Evolutionary conservation across 1,140 invertebrate species (phyloP), one percentile per base, ranked within the genome.

Genomic region (Gonioctena quinquepunctata): DNA sequence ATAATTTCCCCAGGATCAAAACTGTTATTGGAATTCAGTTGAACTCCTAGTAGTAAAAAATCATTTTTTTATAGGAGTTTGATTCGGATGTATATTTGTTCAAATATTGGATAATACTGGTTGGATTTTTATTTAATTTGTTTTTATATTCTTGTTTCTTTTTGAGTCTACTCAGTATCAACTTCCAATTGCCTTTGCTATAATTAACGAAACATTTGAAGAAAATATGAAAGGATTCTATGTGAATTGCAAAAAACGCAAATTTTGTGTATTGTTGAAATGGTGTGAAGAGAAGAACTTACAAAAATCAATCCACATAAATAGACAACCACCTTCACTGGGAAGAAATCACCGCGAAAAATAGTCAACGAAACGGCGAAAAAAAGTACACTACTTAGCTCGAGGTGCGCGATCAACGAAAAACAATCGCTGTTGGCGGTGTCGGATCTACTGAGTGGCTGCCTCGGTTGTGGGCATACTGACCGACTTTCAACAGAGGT

Each of bases 401-500:
- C 33, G 4, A 42, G 4, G 8, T 42, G 33, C 16, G 33, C 33
- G 33, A 3, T 42, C 13, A 42, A 11, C 33, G 33, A n/a, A 42
- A 4, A 13, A 42, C 33, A 8, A 0, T 13, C 33, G 33, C 33
- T 13, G 2, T 42, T 42, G 33, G 0, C 33, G 33, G 33, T 13
- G 16, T n/a, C 11, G 16, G 13, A 42, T 42, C 33, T 42, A 42
- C 33, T 42, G 33, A 42, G 33, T 42, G 33, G 2, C 16, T n/a
- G 33, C 33, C 13, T 42, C 33, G 33, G 33, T 42, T 42, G 48
- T 54, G 73, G 66, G 72, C 77, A 76, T 69, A 80, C 71, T 80
- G 79, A 80, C 79, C 79, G 79, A 80, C 79, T 80, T 80, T 80
- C 79, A 56, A 75, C 69, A 69, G 72, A 75, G 73, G 69, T 66